These are phyloP conservation scores for Anagrus nilaparvatae DNA, from an alignment of 1,140 invertebrate species.

Conservation along the genomic window DNA sequence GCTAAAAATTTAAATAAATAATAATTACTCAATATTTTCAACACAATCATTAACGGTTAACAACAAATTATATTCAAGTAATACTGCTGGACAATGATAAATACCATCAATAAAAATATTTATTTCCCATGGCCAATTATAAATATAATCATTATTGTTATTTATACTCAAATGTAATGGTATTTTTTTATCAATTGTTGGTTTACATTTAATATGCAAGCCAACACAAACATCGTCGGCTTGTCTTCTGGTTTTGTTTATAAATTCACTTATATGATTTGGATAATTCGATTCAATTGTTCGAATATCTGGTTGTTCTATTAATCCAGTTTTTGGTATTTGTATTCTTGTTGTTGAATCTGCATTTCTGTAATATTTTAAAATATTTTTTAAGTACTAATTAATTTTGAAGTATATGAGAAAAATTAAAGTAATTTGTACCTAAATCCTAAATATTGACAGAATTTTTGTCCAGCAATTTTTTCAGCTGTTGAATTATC, in stretches of 20 bases:
- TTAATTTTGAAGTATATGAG: conserved; percentile 1
- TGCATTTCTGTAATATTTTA: conserved; percentile 18
- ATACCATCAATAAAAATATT: conserved; percentile 55
- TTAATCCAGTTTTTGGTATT: no score
- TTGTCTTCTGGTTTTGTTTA: conserved; percentile 6
- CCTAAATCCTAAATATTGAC: conserved; percentile 53
- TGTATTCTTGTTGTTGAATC: conserved; percentile 14
- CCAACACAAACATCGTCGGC: conserved; percentile 14
- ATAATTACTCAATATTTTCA: conserved; percentile 41
- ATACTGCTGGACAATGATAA: conserved; percentile 53
- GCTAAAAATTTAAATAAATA: background rate
- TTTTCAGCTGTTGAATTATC: no score
- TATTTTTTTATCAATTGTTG: conserved; percentile 24
- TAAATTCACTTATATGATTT: no score
- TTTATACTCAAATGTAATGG: conserved; percentile 18
- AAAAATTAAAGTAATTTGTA: conserved; percentile 22
- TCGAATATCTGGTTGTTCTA: no score
- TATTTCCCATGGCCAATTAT: conserved; percentile 56
- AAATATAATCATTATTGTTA: conserved; percentile 21
- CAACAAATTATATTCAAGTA: conserved; percentile 54
- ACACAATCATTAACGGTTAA: conserved; percentile 49
- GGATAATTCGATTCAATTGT: no score
- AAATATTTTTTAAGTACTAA: background rate
- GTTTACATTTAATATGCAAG: conserved; percentile 24
- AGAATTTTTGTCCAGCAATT: conserved; percentile 37